Conservation (phyloP, 2,113 vertebrate species). For the Anguilla rostrata region DNA sequence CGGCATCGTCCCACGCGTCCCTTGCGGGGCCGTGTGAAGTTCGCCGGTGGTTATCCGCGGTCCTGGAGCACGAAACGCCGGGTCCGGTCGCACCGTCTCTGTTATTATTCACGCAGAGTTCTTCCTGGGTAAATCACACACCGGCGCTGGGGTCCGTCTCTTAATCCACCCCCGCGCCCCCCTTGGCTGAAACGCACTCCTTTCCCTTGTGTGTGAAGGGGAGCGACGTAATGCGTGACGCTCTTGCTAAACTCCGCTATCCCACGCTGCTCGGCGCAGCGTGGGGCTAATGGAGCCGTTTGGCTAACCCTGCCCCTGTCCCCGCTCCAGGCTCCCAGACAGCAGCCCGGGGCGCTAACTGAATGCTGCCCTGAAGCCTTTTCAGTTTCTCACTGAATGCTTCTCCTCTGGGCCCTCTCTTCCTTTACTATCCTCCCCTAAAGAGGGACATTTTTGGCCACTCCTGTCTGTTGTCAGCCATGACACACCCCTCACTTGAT, state of each 20-base stretch:
- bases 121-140: background rate
- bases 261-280: background rate
- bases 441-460: background rate
- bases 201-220: background rate
- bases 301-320: conserved; percentile 15
- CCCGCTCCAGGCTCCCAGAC: conserved; percentile 11
- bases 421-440: background rate
- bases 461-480: too few species aligned
- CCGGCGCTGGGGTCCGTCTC: background rate
- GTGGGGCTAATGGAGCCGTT: conserved; percentile 42
- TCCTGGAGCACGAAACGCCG: background rate
- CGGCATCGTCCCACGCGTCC: background rate
- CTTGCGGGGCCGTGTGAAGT: background rate
- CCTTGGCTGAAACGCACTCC: background rate
- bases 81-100: background rate
- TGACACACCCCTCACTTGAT: too few species aligned
- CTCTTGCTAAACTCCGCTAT: background rate
- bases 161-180: background rate
- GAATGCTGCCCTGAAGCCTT: background rate
- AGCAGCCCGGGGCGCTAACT: conserved; percentile 18
- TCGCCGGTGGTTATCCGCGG: background rate
- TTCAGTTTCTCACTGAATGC: background rate
- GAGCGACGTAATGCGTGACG: background rate
- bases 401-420: background rate
- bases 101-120: background rate